Base-by-base conservation (phyloP, 1,140 invertebrate species). In the Ephestia elutella region DNA sequence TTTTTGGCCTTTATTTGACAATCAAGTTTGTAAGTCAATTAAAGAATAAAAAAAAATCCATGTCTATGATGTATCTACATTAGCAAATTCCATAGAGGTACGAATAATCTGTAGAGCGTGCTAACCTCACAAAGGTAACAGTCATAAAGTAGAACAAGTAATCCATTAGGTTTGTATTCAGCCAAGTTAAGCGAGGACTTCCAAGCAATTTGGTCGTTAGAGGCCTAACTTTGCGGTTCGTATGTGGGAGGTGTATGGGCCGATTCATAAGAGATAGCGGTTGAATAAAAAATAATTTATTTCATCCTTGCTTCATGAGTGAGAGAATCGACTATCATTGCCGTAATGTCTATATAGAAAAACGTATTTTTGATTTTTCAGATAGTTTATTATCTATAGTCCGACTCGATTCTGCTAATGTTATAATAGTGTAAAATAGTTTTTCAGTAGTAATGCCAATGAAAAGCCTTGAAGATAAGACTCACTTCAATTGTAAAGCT, bases 101-200 rank as follows among this genome's bases (percentile, higher is more conserved):
- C 25, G 25, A 28, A 28, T 28, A 5, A 8, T 28, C 25, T 8
- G 3, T 28, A 28, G 32, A 8, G 32, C 11, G 5, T 15, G 38
- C 2, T 15, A 44, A 44, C 13, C 38, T 44, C n/a, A 15, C 21
- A 53, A 50, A 53, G 50, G 50, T 53, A 53, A 20, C 50, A 21
- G 50, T 25, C 50, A 25, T 53, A 53, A 53, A 53, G 50, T 53
- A 53, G 17, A 53, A 53, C 50, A 53, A 53, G 50, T 53, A 53
- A 53, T 53, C 50, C 50, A 53, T 53, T 53, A 53, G 50, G 50
- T 53, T 50, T 25, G 20, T 25, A 25, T 53, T 53, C 50, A 44
- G 38, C 13, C 13, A 53, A 53, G 50, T 53, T 53, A n/a, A 25
- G 50, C 38, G 38, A 44, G 21, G 50, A 25, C 50, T 53, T 53